These are phyloP conservation scores for Tapirus indicus DNA, from an alignment of 2,797 vertebrate genomes.

Conservation along the genomic window DNA sequence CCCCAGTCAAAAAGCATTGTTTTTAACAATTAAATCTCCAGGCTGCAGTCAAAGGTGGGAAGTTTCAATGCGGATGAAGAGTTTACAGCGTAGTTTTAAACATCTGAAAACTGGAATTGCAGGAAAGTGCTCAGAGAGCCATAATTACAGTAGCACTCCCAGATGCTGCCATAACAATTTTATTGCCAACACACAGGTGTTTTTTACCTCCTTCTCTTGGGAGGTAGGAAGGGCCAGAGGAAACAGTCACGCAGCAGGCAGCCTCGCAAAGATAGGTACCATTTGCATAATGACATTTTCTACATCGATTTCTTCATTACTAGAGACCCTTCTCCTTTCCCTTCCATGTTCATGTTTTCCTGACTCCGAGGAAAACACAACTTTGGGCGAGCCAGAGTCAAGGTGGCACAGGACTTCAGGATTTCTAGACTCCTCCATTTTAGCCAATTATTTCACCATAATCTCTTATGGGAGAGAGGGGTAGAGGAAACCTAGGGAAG, in stretches of 20 bases:
- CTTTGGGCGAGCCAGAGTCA: not conserved
- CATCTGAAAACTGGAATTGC: not conserved
- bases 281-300: not conserved
- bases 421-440: not conserved
- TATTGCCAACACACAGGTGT: not conserved
- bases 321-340: not conserved
- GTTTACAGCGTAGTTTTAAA: slow-evolving; percentile 51
- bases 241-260: not conserved
- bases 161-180: not conserved
- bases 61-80: slow-evolving; percentile 17
- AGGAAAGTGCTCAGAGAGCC: not conserved
- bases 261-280: not conserved
- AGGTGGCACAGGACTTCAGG: not conserved
- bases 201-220: not conserved
- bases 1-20: not conserved
- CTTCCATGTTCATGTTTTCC: not conserved
- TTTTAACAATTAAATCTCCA: slow-evolving; percentile 35
- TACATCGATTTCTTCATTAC: not conserved
- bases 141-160: not conserved
- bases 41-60: slow-evolving; percentile 43
- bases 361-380: not conserved
- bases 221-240: not conserved
- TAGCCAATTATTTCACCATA: not conserved
- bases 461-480: not conserved
- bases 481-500: not conserved